Conservation (phyloP, 2,797 vertebrate genomes). For the Channa striata region DNA sequence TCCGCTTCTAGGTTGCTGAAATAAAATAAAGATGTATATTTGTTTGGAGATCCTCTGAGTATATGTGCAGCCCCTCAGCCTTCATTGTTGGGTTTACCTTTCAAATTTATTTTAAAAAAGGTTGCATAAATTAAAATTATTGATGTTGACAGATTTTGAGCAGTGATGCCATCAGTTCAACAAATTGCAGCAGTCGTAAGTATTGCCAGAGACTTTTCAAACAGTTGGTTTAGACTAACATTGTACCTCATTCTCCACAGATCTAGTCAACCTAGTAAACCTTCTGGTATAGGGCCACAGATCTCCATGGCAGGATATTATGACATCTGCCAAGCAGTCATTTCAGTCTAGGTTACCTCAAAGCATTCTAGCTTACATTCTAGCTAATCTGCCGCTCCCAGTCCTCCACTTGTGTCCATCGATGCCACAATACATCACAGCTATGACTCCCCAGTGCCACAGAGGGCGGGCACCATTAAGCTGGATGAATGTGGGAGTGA, state of each 20-base stretch:
- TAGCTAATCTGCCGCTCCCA: constrained; percentile 68
- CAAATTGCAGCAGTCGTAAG: no score
- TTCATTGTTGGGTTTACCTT: no score
- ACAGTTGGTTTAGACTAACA: neutral
- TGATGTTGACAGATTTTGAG: no score
- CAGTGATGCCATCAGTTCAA: no score
- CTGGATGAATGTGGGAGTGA: constrained; percentile 69
- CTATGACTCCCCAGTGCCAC: constrained; percentile 64
- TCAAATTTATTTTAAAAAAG: no score
- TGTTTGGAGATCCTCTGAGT: no score
- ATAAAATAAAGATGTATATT: no score
- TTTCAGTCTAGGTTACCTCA: constrained; percentile 52
- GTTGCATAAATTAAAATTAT: no score
- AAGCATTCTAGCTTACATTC: constrained; percentile 48
- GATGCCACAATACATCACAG: constrained; percentile 69
- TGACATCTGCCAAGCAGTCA: constrained; percentile 40
- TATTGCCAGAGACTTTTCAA: neutral
- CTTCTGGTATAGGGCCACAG: constrained; percentile 24
- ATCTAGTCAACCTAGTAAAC: constrained; percentile 25
- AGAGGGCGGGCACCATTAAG: constrained; percentile 72
- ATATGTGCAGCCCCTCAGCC: no score
- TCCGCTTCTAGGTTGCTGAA: no score
- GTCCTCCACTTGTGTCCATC: constrained; percentile 58
- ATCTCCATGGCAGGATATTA: constrained; percentile 31
- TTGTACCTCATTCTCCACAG: constrained; percentile 2